Conservation (phyloP, 1,140 invertebrate genomes). For the Drosophila watanabei region DNA sequence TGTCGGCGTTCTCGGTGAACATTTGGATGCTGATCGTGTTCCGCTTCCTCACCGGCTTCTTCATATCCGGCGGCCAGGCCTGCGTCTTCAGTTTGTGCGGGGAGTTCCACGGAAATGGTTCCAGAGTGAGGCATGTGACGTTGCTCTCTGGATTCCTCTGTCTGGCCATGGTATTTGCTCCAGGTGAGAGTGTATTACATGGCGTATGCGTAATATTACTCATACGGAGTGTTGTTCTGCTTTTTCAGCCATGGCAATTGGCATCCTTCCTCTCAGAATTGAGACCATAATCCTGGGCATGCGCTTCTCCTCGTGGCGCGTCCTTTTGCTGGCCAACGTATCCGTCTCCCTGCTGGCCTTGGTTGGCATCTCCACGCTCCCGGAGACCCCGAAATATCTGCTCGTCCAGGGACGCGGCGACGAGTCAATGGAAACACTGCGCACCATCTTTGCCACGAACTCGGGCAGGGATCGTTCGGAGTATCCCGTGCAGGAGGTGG, state of each 20-base stretch:
- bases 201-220: background rate
- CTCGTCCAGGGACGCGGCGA: conserved; percentile 88
- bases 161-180: conserved; percentile 88
- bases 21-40: conserved; percentile 89
- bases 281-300: conserved; percentile 85
- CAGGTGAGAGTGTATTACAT: conserved; percentile 86
- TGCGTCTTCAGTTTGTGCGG: conserved; percentile 89
- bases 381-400: conserved; percentile 93
- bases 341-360: conserved; percentile 87
- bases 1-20: conserved; percentile 90
- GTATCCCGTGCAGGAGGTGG: conserved; percentile 65
- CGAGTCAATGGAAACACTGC: conserved; percentile 88
- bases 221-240: too few relatives aligned
- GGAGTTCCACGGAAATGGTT: conserved; percentile 88
- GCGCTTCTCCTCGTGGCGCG: conserved; percentile 88
- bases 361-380: conserved; percentile 87
- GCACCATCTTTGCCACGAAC: conserved; percentile 88
- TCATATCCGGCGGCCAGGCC: conserved; percentile 89
- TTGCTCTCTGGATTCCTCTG: conserved; percentile 90
- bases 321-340: conserved; percentile 88
- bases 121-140: conserved; percentile 85
- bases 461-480: conserved; percentile 79
- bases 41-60: conserved; percentile 91
- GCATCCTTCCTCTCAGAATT: conserved; percentile 87
- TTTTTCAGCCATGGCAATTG: conserved; percentile 89